Conservation (phyloP, 2,113 vertebrate genomes). For the Cisticola juncidis region DNA sequence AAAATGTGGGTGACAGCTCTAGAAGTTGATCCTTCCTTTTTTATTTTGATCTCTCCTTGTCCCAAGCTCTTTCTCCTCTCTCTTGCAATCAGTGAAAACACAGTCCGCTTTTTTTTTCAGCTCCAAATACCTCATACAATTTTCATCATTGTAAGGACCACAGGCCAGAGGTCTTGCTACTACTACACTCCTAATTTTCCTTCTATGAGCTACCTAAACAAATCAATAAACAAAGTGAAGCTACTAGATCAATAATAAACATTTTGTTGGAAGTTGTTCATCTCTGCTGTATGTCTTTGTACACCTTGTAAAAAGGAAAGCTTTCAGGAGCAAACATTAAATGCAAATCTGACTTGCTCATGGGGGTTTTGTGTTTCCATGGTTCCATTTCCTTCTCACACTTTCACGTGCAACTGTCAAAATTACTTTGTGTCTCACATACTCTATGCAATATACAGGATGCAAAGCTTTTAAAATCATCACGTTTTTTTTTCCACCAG, state of each 20-base stretch:
- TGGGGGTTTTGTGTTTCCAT: neutral
- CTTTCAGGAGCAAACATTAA: neutral
- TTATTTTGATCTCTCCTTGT: neutral
- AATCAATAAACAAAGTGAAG: neutral
- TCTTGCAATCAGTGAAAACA: neutral
- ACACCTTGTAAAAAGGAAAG: neutral
- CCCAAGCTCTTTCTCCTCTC: neutral
- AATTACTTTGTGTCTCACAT: neutral
- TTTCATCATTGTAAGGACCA: neutral
- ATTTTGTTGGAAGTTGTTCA: neutral
- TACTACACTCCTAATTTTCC: neutral
- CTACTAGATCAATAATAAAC: neutral
- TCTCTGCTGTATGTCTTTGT: neutral
- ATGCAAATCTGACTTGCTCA: neutral
- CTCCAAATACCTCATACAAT: neutral
- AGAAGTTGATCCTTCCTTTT: neutral
- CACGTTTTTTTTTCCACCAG: neutral
- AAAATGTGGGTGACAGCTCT: neutral
- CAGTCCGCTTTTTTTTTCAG: neutral
- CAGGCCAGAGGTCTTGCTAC: neutral
- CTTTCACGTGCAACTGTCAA: neutral
- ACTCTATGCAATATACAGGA: neutral
- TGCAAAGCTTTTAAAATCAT: slow-evolving; percentile 31
- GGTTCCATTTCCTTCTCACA: neutral
- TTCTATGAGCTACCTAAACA: neutral